Evolutionary conservation across 1,140 invertebrate genomes (phyloP), one percentile per base, ranked within the genome.

Genomic region (Drosophila takahashii): DNA sequence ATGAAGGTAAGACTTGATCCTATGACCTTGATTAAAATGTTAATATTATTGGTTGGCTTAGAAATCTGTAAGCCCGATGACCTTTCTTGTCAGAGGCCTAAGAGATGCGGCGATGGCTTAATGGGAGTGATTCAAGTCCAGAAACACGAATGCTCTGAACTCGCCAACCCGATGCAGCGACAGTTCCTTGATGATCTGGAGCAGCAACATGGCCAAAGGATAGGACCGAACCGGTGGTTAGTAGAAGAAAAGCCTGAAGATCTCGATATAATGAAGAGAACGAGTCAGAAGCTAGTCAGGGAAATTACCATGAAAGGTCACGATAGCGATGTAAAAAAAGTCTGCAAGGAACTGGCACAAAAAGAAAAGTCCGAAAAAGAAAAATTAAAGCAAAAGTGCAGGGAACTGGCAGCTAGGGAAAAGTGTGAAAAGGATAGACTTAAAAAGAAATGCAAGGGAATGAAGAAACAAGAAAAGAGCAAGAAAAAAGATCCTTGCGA

Each of bases 321-420:
- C 6, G 47, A 10, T 3, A 5, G 15, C 4, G 53, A 57, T 29
- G n/a, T 39, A 10, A 39, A 37, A 32, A 50, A 44, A n/a, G 13
- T 39, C 13, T 57, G 71, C 4, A n/a, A 51, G n/a, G 36, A 65
- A 41, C 10, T 39, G 11, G 71, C 45, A 16, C 32, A 57, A 11
- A 18, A 61, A 45, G 37, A 62, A 13, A 56, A 56, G 16, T 13
- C 27, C 0, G 26, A 58, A 1, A 45, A 50, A 15, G 10, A 47
- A 27, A 29, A 58, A 53, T 11, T 26, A 16, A 50, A 37, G 29
- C 59, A 54, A 4, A 64, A 54, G 7, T 60, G 47, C 22, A 3
- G 5, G 2, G 16, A 48, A 11, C 4, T 60, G 11, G 65, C 26
- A 3, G 16, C 18, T 6, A 45, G 13, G 6, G 15, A n/a, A 37